Conservation (phyloP, 2,888 invertebrate genomes). For the Tetragnatha montana region DNA sequence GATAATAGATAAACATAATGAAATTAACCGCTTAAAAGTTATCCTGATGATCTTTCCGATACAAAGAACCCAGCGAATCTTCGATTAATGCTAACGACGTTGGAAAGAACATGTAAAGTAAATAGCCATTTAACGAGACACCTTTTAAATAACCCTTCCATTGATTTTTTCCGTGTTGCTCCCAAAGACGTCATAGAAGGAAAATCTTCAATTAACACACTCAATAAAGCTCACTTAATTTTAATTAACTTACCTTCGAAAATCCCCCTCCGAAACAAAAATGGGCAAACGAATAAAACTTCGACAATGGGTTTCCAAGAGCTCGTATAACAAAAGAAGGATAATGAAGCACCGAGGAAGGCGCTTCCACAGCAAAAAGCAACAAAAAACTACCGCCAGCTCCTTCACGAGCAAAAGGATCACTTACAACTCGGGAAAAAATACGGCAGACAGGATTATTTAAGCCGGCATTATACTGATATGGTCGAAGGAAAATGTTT, state of each 20-base stretch:
- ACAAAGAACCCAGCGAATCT: not conserved
- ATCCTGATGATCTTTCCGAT: not conserved
- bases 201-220: conserved; percentile 6
- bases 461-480: conserved; percentile 18
- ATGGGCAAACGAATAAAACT: conserved; percentile 6
- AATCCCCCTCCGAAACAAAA: conserved; percentile 6
- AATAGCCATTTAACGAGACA: not conserved
- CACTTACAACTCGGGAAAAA: not conserved
- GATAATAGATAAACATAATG: not conserved
- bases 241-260: conserved; percentile 25
- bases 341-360: not conserved
- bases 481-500: conserved; percentile 15
- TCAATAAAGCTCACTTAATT: conserved; percentile 15
- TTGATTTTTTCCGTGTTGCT: not conserved
- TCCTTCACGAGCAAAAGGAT: conserved; percentile 7
- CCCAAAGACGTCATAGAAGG: not conserved
- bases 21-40: not conserved
- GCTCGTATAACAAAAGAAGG: conserved; percentile 9
- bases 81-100: not conserved
- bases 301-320: conserved; percentile 12
- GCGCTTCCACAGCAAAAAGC: not conserved
- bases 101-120: not conserved
- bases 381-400: not conserved
- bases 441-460: conserved; percentile 16
- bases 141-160: not conserved